Evolutionary conservation across 2,888 invertebrate genomes (phyloP).

Genomic region (Petrophora chlorosata): DNA sequence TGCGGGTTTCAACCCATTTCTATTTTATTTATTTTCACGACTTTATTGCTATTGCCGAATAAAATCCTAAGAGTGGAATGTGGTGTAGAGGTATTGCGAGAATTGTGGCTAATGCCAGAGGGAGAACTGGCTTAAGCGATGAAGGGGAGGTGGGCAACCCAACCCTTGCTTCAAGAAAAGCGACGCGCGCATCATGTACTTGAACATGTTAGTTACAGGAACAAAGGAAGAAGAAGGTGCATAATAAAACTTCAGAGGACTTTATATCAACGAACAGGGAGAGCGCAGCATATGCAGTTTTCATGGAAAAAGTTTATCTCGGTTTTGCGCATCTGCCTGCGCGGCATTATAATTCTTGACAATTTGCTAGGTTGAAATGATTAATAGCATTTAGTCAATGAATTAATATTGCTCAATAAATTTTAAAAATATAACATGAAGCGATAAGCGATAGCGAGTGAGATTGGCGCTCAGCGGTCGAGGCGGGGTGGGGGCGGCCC

Average conservation of each 20-base stretch:
- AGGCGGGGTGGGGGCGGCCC: slow-evolving; percentile 50
- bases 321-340: not conserved
- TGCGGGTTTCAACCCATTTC: not conserved
- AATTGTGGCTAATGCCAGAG: slow-evolving; percentile 55
- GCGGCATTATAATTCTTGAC: not conserved
- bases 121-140: slow-evolving; percentile 47
- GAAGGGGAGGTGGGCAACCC: slow-evolving; percentile 38
- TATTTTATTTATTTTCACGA: slow-evolving; percentile 1
- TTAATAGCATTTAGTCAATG: not conserved
- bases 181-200: slow-evolving; percentile 58
- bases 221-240: slow-evolving; percentile 14
- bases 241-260: not conserved
- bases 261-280: not conserved
- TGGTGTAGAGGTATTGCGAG: slow-evolving; percentile 42
- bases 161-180: slow-evolving; percentile 43
- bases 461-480: slow-evolving; percentile 42
- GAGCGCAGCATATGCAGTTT: not conserved
- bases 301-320: not conserved
- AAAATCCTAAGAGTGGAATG: slow-evolving; percentile 26
- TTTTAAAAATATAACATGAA: slow-evolving; percentile 21
- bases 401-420: slow-evolving; percentile 11
- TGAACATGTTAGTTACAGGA: slow-evolving; percentile 1
- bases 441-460: slow-evolving; percentile 47
- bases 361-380: not conserved
- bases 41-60: slow-evolving; percentile 1